Percentiles rank a stretch among this genome's conserved stretches.
phyloP scores from a whole-genome alignment of 1,140 invertebrate genomes.

The Bathynomus jamesi region DNA sequence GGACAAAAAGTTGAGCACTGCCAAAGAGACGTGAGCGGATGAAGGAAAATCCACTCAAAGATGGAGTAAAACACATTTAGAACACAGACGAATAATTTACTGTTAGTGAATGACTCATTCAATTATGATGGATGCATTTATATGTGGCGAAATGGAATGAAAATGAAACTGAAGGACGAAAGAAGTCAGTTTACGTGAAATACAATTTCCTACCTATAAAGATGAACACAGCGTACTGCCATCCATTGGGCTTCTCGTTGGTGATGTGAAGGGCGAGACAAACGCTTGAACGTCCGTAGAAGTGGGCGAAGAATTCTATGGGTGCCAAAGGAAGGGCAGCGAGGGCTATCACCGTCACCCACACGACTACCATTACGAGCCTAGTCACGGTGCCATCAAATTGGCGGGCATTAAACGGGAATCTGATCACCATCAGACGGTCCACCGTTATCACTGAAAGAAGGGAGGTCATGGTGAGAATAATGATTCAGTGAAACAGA shows the following conservation, averaged over 20 bases:
- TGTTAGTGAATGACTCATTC: no score
- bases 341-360: slow-evolving; percentile 45
- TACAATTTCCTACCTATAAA: slow-evolving; percentile 50
- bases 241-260: slow-evolving; percentile 49
- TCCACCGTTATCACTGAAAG: slow-evolving; percentile 51
- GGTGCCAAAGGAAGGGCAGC: slow-evolving; percentile 47
- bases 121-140: no score
- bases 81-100: no score
- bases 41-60: no score
- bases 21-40: no score
- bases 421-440: slow-evolving; percentile 51
- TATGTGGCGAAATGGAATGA: neutral
- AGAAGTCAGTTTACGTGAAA: slow-evolving; percentile 42
- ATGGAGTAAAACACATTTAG: no score
- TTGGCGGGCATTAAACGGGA: slow-evolving; percentile 47
- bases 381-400: slow-evolving; percentile 45
- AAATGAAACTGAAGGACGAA: neutral
- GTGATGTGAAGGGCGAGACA: slow-evolving; percentile 55
- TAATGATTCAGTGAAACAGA: no score
- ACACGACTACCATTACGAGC: slow-evolving; percentile 47
- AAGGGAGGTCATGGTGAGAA: no score
- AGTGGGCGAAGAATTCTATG: slow-evolving; percentile 50
- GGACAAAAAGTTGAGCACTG: slow-evolving; percentile 48
- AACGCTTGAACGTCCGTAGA: slow-evolving; percentile 54
- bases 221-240: slow-evolving; percentile 54